phyloP scores from a whole-genome alignment of 2,113 vertebrate species.

The Pelodiscus sinensis region DNA sequence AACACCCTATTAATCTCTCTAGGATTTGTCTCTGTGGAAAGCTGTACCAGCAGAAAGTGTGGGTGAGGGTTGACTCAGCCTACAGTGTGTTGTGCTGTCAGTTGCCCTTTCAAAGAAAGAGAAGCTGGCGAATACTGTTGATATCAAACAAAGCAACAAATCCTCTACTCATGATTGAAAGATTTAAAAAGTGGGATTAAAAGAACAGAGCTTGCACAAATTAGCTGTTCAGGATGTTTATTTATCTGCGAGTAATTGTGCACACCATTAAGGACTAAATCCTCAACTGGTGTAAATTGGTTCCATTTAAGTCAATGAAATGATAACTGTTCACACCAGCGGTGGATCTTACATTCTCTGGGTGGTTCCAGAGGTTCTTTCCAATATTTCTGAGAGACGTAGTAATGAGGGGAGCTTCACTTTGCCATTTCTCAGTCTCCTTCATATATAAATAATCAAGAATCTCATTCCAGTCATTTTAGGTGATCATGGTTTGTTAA shows the following conservation, averaged over 20 bases:
- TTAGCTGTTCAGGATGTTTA: not conserved
- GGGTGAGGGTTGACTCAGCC: constrained; percentile 8
- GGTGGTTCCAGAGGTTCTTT: not conserved
- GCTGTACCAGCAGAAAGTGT: constrained; percentile 2
- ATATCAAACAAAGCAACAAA: rapidly evolving
- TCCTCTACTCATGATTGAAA: not conserved
- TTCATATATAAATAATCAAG: not conserved
- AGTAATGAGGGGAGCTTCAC: not conserved
- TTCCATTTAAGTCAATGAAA: not conserved
- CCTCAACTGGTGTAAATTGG: not conserved
- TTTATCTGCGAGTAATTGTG: not conserved
- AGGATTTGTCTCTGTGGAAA: constrained; percentile 33
- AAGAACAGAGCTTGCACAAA: not conserved
- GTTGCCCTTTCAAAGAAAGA: not conserved
- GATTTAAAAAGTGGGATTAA: not conserved
- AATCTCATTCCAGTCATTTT: not conserved
- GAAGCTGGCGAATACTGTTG: not conserved
- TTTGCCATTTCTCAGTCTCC: not conserved
- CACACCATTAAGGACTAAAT: not conserved
- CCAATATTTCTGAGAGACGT: not conserved
- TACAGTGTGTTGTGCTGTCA: not conserved
- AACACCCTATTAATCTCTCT: constrained; percentile 42
- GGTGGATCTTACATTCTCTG: not conserved
- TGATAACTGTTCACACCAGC: rapidly evolving
- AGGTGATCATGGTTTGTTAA: not conserved